Base-by-base conservation (phyloP, 1,140 invertebrate genomes). In the Dendroctonus ponderosae region DNA sequence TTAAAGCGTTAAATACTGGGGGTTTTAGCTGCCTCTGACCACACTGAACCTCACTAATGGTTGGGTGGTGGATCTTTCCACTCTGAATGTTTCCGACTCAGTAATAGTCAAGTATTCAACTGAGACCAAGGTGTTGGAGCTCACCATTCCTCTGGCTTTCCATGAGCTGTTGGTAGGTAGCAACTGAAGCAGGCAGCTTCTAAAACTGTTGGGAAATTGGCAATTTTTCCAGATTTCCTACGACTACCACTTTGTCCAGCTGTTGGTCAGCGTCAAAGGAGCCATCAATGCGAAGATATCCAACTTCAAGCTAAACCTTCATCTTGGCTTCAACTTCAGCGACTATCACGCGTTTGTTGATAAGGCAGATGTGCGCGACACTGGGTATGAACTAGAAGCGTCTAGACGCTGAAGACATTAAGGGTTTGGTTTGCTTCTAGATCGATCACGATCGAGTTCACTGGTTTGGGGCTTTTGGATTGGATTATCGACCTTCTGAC, bases 401-500 rank as follows among this genome's bases (percentile, higher is more conserved):
- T 50, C 60, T 53, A 51, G 11, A 46, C 0, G 9, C 9, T 3
- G 38, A 56, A 39, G 7, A 11, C 14, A 56, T 56, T 40, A 44
- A 59, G 3, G 12, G 7, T 15, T 59, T 50, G 12, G 7, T 15
- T 59, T 50, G 52, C 7, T 70, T 66, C 52, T 50, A 72, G 70
- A 42, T 14, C 11, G 8, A 68, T 83, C 9, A 75, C 74, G 14
- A 76, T 83, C 5, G 73, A 77, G 42, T 72, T 83, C 8, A 81
- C 78, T 44, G 82, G 81, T 59, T 79, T 82, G 70, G 73, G 78
- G 40, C 74, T 82, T 26, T 70, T 72, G 50, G 81, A 82, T 67
- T 83, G 80, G 80, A 68, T 83, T 26, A 62, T 80, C 6, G 82
- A 80, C 68, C 76, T 80, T 0, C 71, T 83, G 5, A 76, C 79